phyloP scores from a whole-genome alignment of 2,113 vertebrate genomes.

The Telmatochromis sp. region DNA sequence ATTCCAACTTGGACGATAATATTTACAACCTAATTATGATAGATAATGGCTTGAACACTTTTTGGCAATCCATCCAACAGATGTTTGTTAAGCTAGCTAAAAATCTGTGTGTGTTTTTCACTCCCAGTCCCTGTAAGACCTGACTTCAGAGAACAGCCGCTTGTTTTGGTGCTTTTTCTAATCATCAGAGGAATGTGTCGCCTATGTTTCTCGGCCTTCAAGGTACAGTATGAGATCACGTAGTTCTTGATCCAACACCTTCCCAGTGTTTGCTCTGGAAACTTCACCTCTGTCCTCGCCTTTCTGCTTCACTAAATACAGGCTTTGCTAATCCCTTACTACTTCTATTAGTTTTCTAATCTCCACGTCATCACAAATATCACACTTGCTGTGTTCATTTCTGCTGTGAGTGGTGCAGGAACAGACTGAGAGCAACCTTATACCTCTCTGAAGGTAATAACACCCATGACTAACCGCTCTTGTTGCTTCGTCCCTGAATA shows the following conservation, averaged over 20 bases:
- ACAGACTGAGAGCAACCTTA: not conserved
- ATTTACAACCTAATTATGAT: not conserved
- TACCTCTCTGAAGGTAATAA: not conserved
- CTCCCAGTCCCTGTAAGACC: not conserved
- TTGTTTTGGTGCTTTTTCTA: not conserved
- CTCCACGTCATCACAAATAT: not conserved
- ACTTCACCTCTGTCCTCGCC: not conserved
- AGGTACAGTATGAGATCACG: not conserved
- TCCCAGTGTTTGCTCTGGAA: not conserved
- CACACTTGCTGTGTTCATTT: not conserved
- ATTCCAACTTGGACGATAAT: not conserved
- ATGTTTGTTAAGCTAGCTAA: not conserved
- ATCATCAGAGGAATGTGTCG: conserved; percentile 4
- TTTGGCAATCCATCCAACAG: not conserved
- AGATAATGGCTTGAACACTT: not conserved
- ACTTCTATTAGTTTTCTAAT: not conserved
- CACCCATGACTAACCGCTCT: not conserved
- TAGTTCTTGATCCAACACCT: not conserved
- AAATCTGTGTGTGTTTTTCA: not conserved
- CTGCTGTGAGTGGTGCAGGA: not conserved
- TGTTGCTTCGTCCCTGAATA: conserved; percentile 5
- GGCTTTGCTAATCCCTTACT: not conserved
- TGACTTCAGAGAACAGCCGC: not conserved
- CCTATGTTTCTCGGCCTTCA: not conserved
- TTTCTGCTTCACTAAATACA: not conserved